These are phyloP conservation scores for Sebastes flavidus DNA, from an alignment of 2,797 vertebrate species.

Conservation along the genomic window DNA sequence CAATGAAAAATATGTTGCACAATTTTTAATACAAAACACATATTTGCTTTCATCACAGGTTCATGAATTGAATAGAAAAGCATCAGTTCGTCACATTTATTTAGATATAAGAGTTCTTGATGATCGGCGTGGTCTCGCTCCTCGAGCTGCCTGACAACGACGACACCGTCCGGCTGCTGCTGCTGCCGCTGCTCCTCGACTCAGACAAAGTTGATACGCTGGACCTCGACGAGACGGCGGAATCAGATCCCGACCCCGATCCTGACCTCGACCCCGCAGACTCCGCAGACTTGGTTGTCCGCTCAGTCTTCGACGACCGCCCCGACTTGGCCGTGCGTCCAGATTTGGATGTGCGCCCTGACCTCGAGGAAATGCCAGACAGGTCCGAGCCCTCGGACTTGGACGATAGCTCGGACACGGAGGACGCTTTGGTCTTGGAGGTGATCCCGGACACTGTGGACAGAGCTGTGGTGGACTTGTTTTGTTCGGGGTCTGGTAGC, in stretches of 20 bases:
- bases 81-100: neutral
- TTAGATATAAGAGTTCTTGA: conserved; percentile 76
- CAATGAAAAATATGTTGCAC: neutral
- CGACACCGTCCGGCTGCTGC: conserved; percentile 43
- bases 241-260: conserved; percentile 13
- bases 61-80: neutral
- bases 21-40: conserved; percentile 8
- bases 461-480: conserved; percentile 57
- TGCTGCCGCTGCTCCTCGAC: conserved; percentile 36
- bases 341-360: conserved; percentile 32
- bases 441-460: conserved; percentile 61
- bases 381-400: conserved; percentile 55
- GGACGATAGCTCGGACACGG: conserved; percentile 69
- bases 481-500: conserved; percentile 39
- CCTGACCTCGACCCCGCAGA: neutral
- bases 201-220: conserved; percentile 17
- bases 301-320: neutral
- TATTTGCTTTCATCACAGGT: neutral
- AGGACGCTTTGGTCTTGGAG: conserved; percentile 66
- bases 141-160: conserved; percentile 32
- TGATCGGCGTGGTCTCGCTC: conserved; percentile 33
- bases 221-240: conserved; percentile 38
- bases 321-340: conserved; percentile 25
- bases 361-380: conserved; percentile 58
- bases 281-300: conserved; percentile 4